Evolutionary conservation across 2,797 vertebrate species (phyloP).

Genomic region (Hemitrygon akajei): DNA sequence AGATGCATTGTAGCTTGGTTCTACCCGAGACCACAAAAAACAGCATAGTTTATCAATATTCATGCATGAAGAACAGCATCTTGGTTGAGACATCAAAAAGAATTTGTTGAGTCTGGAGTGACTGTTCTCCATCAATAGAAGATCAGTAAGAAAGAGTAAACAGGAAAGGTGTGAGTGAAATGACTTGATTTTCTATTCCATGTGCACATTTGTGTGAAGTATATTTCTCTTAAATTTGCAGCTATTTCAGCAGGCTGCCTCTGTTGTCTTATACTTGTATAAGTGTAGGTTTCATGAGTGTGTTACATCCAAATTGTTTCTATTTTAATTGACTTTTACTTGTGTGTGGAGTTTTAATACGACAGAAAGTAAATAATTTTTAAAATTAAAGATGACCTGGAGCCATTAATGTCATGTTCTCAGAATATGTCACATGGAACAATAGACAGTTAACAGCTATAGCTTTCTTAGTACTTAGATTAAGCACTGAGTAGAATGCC

Average conservation of each 20-base stretch:
- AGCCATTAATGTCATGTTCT: not conserved
- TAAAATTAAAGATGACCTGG: not conserved
- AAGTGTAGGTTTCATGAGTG: not conserved
- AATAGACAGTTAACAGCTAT: not conserved
- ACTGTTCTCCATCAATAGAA: not conserved
- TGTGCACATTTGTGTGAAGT: not conserved
- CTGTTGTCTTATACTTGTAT: not conserved
- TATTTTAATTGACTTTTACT: not conserved
- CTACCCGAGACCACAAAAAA: too few species aligned
- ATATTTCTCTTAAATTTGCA: not conserved
- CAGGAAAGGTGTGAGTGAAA: not conserved
- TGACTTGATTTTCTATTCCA: not conserved
- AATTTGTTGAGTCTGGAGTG: not conserved
- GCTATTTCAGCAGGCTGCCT: not conserved
- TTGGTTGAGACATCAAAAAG: not conserved
- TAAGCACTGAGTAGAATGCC: not conserved
- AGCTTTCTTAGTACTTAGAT: not conserved
- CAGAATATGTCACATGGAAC: not conserved
- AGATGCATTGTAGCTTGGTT: too few species aligned
- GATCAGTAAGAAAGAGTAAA: not conserved
- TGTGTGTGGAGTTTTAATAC: not conserved
- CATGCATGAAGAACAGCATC: not conserved
- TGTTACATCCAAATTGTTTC: not conserved
- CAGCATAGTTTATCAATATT: not conserved
- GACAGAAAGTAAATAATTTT: not conserved